Evolutionary conservation across 2,888 invertebrate species (phyloP).

Genomic region (Philereme vetulata): DNA sequence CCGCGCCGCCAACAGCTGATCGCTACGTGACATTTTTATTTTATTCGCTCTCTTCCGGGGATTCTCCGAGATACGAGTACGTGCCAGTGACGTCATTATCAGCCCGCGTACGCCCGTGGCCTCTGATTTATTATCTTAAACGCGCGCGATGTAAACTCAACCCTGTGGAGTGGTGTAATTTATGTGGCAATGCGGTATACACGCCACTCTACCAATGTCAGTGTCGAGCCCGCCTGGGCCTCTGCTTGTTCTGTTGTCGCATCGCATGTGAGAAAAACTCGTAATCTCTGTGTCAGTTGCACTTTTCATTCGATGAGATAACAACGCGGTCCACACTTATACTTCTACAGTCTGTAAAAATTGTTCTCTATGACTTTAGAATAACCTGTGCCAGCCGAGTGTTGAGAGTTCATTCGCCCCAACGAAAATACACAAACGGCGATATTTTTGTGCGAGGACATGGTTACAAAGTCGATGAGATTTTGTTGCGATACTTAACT

Average conservation of each 20-base stretch:
- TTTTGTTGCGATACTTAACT: conserved; percentile 11
- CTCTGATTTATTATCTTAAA: conserved; percentile 77
- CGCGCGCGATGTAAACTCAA: conserved; percentile 60
- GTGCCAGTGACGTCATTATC: conserved; percentile 82
- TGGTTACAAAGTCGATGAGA: conserved; percentile 31
- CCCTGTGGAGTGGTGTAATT: conserved; percentile 62
- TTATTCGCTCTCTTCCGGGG: conserved; percentile 82
- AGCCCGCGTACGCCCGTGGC: conserved; percentile 65
- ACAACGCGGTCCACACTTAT: conserved; percentile 27
- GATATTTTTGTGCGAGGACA: conserved; percentile 39
- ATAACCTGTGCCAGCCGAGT: conserved; percentile 38
- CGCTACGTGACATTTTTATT: conserved; percentile 84
- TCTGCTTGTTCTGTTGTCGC: conserved; percentile 24
- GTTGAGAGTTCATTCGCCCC: conserved; percentile 41
- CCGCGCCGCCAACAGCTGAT: conserved; percentile 79
- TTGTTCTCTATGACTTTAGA: conserved; percentile 41
- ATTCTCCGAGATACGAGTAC: conserved; percentile 82
- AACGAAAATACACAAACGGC: conserved; percentile 38
- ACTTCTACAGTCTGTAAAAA: conserved; percentile 32
- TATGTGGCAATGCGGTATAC: conserved; percentile 52
- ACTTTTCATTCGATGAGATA: conserved; percentile 43
- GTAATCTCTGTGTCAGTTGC: conserved; percentile 43
- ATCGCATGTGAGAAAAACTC: conserved; percentile 19
- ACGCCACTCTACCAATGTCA: conserved; percentile 57
- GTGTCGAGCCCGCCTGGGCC: conserved; percentile 51